Evolutionary conservation across 53 echinoderm and acorn worm species (phyloP).

Genomic region (Temnopleurus reevesii): DNA sequence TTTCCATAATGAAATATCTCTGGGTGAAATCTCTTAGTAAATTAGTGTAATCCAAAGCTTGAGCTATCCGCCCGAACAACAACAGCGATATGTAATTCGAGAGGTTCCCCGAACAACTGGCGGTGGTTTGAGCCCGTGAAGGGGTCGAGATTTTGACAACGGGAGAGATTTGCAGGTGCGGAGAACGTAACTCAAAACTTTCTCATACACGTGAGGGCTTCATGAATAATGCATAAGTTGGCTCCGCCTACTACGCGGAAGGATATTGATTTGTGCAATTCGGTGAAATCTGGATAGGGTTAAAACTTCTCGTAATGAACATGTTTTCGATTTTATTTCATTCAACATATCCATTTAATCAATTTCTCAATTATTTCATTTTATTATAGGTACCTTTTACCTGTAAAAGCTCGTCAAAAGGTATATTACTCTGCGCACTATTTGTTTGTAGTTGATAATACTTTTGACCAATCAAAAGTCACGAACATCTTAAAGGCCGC

Average conservation of each 20-base stretch:
- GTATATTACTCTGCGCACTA: not conserved
- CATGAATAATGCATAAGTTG: constrained; percentile 38
- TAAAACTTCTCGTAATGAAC: not conserved
- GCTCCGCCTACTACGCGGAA: constrained; percentile 41
- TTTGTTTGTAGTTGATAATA: not conserved
- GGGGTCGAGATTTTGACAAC: not conserved
- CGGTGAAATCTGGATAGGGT: not conserved
- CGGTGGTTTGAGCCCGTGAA: not conserved
- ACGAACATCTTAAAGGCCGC: not conserved
- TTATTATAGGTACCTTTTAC: too few species aligned
- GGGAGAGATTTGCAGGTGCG: not conserved
- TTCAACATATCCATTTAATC: too few species aligned
- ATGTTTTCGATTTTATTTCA: too few species aligned
- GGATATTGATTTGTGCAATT: not conserved
- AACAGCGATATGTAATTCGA: not conserved
- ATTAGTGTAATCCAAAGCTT: constrained; percentile 5
- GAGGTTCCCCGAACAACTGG: not conserved
- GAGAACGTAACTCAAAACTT: not conserved
- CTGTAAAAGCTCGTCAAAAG: too few species aligned
- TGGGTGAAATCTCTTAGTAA: not conserved
- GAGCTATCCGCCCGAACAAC: not conserved
- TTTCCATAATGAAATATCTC: constrained; percentile 46
- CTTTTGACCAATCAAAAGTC: not conserved
- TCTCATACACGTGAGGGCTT: constrained; percentile 26
- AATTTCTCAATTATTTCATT: too few species aligned